Percentiles rank a stretch among this genome's conserved stretches.
phyloP scores from a whole-genome alignment of 92 coral and sea anemone species.

The Zoanthus sansibaricus region DNA sequence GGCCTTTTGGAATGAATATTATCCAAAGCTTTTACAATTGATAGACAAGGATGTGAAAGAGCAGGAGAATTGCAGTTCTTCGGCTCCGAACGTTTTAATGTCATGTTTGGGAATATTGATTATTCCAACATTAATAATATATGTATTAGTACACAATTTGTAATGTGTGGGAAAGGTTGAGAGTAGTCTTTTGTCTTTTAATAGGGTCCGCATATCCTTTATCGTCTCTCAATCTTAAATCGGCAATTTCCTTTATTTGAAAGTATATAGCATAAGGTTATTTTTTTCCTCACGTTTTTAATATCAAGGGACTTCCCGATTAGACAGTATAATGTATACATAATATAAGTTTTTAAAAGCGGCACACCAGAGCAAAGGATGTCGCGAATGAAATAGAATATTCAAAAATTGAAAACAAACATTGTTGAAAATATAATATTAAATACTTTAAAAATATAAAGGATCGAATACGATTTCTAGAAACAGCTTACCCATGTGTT shows the following conservation, averaged over 20 bases:
- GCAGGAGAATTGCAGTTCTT: constrained; percentile 28
- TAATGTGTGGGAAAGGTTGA: background rate
- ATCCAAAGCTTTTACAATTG: constrained; percentile 64
- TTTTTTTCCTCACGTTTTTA: too few relatives aligned
- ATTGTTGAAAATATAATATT: too few relatives aligned
- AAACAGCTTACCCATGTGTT: too few relatives aligned
- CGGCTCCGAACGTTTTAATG: background rate
- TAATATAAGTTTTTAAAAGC: too few relatives aligned
- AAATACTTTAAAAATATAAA: too few relatives aligned
- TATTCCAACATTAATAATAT: background rate
- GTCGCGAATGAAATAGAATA: too few relatives aligned
- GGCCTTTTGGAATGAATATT: constrained; percentile 85
- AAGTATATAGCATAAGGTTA: too few relatives aligned
- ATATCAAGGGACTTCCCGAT: too few relatives aligned
- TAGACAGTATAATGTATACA: too few relatives aligned
- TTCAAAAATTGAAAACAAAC: too few relatives aligned
- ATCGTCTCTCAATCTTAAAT: background rate
- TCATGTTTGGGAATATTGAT: background rate
- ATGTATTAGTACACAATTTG: background rate
- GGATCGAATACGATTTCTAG: too few relatives aligned
- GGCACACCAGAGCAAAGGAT: too few relatives aligned
- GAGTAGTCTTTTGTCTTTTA: background rate
- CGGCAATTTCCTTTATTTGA: background rate
- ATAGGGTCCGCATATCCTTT: background rate
- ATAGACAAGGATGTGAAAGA: constrained; percentile 18